These are phyloP conservation scores for Phacellophora camtschatica DNA, from an alignment of 30 jellyfish, hydroid and myxozoan species.

Conservation along the genomic window DNA sequence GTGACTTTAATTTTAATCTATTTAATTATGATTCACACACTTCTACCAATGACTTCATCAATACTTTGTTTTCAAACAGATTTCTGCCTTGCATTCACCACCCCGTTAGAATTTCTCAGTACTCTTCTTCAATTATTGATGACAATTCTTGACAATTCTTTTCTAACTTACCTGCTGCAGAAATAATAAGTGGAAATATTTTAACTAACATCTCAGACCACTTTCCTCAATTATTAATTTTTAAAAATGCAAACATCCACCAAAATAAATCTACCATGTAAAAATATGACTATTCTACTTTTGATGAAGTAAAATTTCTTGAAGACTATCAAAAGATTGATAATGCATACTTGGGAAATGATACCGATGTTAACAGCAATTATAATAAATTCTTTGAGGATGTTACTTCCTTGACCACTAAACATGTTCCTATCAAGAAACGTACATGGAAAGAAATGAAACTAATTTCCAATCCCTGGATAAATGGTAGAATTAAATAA, in stretches of 20 bases:
- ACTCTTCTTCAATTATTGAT: conserved; percentile 1
- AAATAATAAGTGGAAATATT: conserved; percentile 39
- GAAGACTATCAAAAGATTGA: conserved; percentile 12
- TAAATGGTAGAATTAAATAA: not conserved
- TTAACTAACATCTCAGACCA: conserved; percentile 35
- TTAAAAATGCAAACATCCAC: conserved; percentile 17
- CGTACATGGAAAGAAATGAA: conserved; percentile 22
- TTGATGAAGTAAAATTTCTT: conserved; percentile 22
- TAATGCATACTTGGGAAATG: conserved; percentile 8
- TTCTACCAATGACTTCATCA: conserved; percentile 27
- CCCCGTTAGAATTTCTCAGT: conserved; percentile 25
- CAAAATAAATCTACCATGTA: conserved; percentile 14
- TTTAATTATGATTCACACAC: conserved; percentile 28
- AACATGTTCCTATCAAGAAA: conserved; percentile 39
- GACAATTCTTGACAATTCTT: too few relatives aligned
- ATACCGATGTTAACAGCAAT: conserved; percentile 18
- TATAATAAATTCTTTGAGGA: conserved; percentile 20
- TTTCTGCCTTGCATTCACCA: conserved; percentile 48
- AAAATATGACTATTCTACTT: conserved; percentile 29
- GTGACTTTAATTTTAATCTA: conserved; percentile 6
- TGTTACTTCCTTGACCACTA: conserved; percentile 4
- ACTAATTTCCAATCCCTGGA: conserved; percentile 30
- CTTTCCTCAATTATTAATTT: conserved; percentile 41
- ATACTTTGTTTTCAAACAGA: conserved; percentile 19
- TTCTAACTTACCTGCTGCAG: conserved; percentile 6